A percentile compares a stretch with the other conserved stretches of the same genome.
Evolutionary conservation across 2,888 invertebrate species (phyloP).

Genomic region (Syrista parreyssii): DNA sequence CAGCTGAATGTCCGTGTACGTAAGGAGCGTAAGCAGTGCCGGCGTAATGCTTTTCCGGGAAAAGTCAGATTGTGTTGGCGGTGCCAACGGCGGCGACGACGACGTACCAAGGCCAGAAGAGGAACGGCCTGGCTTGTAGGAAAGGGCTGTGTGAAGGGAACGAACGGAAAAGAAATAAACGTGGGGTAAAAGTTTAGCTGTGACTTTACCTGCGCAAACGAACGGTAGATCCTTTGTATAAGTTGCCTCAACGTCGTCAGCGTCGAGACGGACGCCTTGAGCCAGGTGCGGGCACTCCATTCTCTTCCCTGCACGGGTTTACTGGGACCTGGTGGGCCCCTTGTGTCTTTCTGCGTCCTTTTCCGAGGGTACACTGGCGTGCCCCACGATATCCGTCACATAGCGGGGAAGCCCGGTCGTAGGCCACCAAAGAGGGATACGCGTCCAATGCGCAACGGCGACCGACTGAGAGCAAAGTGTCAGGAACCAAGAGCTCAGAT

Average conservation of each 20-base stretch:
- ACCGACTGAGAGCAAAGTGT: conserved; percentile 37
- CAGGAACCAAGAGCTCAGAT: conserved; percentile 7
- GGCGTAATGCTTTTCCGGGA: conserved; percentile 1
- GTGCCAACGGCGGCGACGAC: background rate
- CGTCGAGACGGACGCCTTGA: conserved; percentile 70
- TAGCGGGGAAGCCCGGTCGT: conserved; percentile 39
- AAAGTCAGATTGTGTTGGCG: background rate
- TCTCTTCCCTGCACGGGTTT: conserved; percentile 56
- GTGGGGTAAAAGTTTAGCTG: conserved; percentile 18
- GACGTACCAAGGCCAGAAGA: conserved; percentile 57
- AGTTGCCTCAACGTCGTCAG: conserved; percentile 57
- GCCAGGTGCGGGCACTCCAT: conserved; percentile 79
- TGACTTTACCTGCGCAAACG: conserved; percentile 72
- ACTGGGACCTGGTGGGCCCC: conserved; percentile 50
- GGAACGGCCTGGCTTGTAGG: conserved; percentile 56
- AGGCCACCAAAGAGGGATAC: conserved; percentile 25
- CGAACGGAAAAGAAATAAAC: conserved; percentile 1
- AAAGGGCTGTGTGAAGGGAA: conserved; percentile 17
- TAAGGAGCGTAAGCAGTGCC: background rate
- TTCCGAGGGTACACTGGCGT: conserved; percentile 37
- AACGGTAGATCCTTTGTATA: conserved; percentile 69
- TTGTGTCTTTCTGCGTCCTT: conserved; percentile 22
- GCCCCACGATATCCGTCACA: conserved; percentile 50
- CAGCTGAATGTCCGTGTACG: background rate
- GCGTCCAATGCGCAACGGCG: conserved; percentile 41